phyloP scores from a whole-genome alignment of 2,888 invertebrate genomes.

The Tridacna gigas region DNA sequence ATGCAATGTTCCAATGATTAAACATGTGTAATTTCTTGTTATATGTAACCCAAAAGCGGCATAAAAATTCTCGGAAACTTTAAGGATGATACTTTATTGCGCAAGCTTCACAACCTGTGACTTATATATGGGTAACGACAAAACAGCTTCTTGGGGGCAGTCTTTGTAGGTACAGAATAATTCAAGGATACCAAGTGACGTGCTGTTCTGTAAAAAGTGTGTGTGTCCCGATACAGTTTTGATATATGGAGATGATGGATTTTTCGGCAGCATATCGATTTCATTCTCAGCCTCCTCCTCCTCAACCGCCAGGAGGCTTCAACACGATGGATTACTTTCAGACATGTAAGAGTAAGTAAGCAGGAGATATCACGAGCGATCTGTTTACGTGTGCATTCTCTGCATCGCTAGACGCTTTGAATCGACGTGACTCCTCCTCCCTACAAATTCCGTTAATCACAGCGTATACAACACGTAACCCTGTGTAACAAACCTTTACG shows the following conservation, averaged over 20 bases:
- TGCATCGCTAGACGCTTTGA: slow-evolving; percentile 46
- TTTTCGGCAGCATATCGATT: slow-evolving; percentile 71
- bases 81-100: neutral
- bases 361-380: slow-evolving; percentile 12
- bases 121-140: neutral
- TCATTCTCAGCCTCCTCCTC: slow-evolving; percentile 50
- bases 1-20: slow-evolving; percentile 16
- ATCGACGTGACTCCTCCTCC: neutral
- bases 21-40: slow-evolving; percentile 8
- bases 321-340: slow-evolving; percentile 99
- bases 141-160: neutral
- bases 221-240: too few species aligned
- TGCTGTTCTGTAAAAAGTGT: too few species aligned
- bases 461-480: neutral
- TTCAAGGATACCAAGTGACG: too few species aligned
- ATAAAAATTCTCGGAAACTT: neutral
- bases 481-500: neutral
- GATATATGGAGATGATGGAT: slow-evolving; percentile 67
- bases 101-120: too few species aligned
- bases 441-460: slow-evolving; percentile 13
- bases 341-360: slow-evolving; percentile 88
- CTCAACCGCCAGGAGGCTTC: slow-evolving; percentile 88
- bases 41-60: neutral
- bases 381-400: slow-evolving; percentile 49
- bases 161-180: too few species aligned